Conservation (phyloP, 2,113 vertebrate species). For the Reinhardtius hippoglossoides region DNA sequence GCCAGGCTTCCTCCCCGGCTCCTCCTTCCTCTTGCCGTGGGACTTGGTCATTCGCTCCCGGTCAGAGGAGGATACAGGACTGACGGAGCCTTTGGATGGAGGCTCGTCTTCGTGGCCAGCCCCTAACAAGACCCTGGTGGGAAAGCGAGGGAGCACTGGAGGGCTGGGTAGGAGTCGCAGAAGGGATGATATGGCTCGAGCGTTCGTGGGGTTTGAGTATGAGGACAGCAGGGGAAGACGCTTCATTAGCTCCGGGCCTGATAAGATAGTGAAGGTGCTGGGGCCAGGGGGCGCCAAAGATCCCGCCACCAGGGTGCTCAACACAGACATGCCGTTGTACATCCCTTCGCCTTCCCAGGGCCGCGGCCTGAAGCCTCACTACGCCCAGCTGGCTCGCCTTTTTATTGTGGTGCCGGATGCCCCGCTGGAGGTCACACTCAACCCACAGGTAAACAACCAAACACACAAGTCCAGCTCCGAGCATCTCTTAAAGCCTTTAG, state of each 20-base stretch:
- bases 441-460: slow-evolving; percentile 88
- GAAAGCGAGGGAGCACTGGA: slow-evolving; percentile 88
- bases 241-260: slow-evolving; percentile 95
- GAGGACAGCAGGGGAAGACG: slow-evolving; percentile 94
- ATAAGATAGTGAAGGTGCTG: slow-evolving; percentile 96
- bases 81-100: slow-evolving; percentile 82
- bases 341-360: slow-evolving; percentile 94
- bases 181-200: slow-evolving; percentile 92
- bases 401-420: slow-evolving; percentile 95
- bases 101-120: slow-evolving; percentile 94
- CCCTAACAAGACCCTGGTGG: slow-evolving; percentile 91
- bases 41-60: slow-evolving; percentile 93
- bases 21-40: slow-evolving; percentile 96
- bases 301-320: slow-evolving; percentile 92
- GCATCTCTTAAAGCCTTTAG: too few relatives aligned
- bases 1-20: slow-evolving; percentile 93
- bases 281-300: slow-evolving; percentile 95
- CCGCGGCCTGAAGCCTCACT: slow-evolving; percentile 93
- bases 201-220: slow-evolving; percentile 97
- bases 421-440: slow-evolving; percentile 91
- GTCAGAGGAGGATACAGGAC: slow-evolving; percentile 89
- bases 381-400: slow-evolving; percentile 92
- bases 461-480: too few relatives aligned
- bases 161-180: slow-evolving; percentile 90
- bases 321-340: slow-evolving; percentile 97